Evolutionary conservation across 2,113 vertebrate genomes (phyloP).

Genomic region (Polypterus senegalus): DNA sequence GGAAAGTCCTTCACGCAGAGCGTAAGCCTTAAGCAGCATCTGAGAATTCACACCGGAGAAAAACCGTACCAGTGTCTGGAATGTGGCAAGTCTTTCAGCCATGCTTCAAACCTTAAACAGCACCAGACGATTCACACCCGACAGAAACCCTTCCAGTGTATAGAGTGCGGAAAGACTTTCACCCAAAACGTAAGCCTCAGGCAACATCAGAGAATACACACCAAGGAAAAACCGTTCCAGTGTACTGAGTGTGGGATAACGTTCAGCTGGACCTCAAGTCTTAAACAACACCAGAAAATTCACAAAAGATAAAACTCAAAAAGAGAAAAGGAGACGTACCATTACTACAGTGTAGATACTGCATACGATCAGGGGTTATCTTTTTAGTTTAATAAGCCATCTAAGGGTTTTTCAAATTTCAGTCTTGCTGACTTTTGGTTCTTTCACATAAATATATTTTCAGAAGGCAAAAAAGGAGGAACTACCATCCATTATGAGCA

Average conservation of each 20-base stretch:
- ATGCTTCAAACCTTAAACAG: not conserved
- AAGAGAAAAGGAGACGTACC: too few species aligned
- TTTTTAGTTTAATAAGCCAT: too few species aligned
- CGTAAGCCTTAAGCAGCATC: constrained; percentile 25
- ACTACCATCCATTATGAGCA: too few species aligned
- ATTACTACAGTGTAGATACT: too few species aligned
- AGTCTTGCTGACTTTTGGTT: too few species aligned
- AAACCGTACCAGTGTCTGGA: constrained; percentile 22
- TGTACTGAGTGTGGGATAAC: not conserved
- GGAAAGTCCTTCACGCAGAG: constrained; percentile 27
- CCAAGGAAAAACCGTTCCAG: too few species aligned
- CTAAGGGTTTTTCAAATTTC: too few species aligned
- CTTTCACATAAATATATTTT: too few species aligned
- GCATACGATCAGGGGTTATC: too few species aligned
- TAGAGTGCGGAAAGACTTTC: not conserved
- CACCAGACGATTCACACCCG: not conserved
- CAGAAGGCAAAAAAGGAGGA: too few species aligned
- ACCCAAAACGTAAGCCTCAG: not conserved
- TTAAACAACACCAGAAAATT: not conserved
- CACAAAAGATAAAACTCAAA: not conserved
- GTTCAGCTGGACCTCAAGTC: not conserved
- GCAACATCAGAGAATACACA: not conserved
- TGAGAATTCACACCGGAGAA: constrained; percentile 26
- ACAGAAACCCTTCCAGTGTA: not conserved
- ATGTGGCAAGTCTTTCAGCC: constrained; percentile 13